These are phyloP conservation scores for Zoanthus gigantus DNA, from an alignment of 92 coral and sea anemone species.

Conservation along the genomic window DNA sequence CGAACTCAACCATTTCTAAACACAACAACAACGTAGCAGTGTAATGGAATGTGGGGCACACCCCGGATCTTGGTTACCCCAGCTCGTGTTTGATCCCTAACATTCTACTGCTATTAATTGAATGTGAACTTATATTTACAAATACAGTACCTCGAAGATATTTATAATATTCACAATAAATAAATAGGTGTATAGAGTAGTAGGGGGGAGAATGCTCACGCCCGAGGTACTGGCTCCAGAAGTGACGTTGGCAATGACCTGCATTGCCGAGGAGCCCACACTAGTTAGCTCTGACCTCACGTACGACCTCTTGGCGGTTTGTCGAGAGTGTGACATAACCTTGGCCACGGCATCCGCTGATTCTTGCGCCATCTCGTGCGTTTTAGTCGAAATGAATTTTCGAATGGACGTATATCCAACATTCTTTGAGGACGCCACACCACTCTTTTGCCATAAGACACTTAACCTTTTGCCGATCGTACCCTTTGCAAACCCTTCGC, in stretches of 20 bases:
- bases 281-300: too few species aligned
- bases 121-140: too few species aligned
- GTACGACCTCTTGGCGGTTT: too few species aligned
- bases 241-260: too few species aligned
- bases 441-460: background rate
- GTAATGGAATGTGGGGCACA: constrained; percentile 33
- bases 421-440: too few species aligned
- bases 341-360: background rate
- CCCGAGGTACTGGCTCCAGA: too few species aligned
- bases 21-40: background rate
- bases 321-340: background rate
- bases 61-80: constrained; percentile 65
- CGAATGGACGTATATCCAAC: background rate
- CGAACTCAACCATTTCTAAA: too few species aligned
- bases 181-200: too few species aligned
- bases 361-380: background rate
- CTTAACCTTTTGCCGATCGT: background rate
- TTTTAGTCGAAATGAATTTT: background rate
- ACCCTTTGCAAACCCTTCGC: background rate
- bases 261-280: too few species aligned
- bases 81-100: constrained; percentile 60
- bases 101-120: background rate
- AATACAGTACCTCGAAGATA: too few species aligned
- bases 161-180: too few species aligned
- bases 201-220: too few species aligned